These are phyloP conservation scores for Rhyacichthys aspro DNA, from an alignment of 2,797 vertebrate genomes.

Conservation along the genomic window DNA sequence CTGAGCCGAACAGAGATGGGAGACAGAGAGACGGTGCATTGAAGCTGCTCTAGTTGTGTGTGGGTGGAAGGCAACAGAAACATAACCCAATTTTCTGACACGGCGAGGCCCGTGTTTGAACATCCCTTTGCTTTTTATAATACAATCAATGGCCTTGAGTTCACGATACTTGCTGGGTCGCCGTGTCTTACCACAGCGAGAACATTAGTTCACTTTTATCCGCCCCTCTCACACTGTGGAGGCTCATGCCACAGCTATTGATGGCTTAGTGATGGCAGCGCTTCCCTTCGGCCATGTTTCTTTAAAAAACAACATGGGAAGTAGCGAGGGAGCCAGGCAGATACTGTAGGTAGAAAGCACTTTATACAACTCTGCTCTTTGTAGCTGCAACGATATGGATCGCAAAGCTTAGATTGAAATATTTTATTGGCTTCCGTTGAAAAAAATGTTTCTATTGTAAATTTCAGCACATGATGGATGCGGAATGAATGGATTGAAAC, in stretches of 20 bases:
- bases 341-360: neutral
- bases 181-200: neutral
- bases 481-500: neutral
- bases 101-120: conserved; percentile 1
- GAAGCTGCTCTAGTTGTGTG: conserved; percentile 12
- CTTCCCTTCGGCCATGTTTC: neutral
- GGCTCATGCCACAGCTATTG: neutral
- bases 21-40: conserved; percentile 1
- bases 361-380: neutral
- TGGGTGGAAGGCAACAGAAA: conserved; percentile 2
- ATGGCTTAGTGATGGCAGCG: neutral
- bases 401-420: neutral
- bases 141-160: conserved; percentile 13
- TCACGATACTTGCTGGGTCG: conserved; percentile 10
- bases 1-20: conserved; percentile 26
- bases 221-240: neutral
- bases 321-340: neutral
- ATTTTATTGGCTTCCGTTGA: neutral
- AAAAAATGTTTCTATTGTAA: neutral
- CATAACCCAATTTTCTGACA: conserved; percentile 14
- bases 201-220: conserved; percentile 9
- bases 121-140: conserved; percentile 9
- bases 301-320: conserved; percentile 1
- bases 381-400: neutral
- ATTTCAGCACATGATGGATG: conserved; percentile 1